Percentiles rank a stretch among this genome's conserved stretches.
These are phyloP conservation scores for Linnaemya tessellans DNA, from an alignment of 2,888 invertebrate species.

Conservation along the genomic window DNA sequence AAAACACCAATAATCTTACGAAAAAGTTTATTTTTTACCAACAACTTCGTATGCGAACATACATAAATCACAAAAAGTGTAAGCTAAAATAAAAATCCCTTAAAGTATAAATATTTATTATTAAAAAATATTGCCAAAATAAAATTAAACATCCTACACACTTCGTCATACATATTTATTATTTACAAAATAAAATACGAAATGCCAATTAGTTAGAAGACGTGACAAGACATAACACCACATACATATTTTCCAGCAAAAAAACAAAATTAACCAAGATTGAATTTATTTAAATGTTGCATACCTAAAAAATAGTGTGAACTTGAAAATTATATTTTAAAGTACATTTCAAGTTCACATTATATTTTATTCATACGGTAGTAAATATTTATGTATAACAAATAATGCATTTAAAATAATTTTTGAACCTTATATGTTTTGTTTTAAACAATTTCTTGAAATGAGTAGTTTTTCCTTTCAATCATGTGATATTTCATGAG, in stretches of 20 bases:
- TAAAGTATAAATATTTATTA: slow-evolving; percentile 24
- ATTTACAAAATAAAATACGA: slow-evolving; percentile 20
- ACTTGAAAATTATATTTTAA: too few species aligned
- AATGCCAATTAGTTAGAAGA: slow-evolving; percentile 54
- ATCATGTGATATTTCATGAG: neutral
- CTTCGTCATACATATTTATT: slow-evolving; percentile 18
- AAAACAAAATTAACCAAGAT: neutral
- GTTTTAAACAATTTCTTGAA: neutral
- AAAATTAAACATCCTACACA: slow-evolving; percentile 36
- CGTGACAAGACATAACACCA: slow-evolving; percentile 19
- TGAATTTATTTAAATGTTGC: neutral
- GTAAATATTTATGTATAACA: slow-evolving; percentile 8
- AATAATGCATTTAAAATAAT: slow-evolving; percentile 19
- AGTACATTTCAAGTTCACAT: too few species aligned
- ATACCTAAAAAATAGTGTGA: neutral
- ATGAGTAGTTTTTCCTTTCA: neutral
- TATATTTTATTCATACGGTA: too few species aligned
- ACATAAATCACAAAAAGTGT: slow-evolving; percentile 11
- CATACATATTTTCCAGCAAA: neutral
- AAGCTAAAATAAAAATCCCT: slow-evolving; percentile 23
- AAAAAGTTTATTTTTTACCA: slow-evolving; percentile 37
- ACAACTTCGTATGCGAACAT: slow-evolving; percentile 20
- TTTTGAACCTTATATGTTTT: neutral
- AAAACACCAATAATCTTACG: slow-evolving; percentile 60
- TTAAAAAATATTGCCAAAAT: slow-evolving; percentile 52